Percentiles rank a stretch among this genome's conserved stretches.
phyloP scores from a whole-genome alignment of 2,797 vertebrate species.

The Cryptoblepharus egeriae region DNA sequence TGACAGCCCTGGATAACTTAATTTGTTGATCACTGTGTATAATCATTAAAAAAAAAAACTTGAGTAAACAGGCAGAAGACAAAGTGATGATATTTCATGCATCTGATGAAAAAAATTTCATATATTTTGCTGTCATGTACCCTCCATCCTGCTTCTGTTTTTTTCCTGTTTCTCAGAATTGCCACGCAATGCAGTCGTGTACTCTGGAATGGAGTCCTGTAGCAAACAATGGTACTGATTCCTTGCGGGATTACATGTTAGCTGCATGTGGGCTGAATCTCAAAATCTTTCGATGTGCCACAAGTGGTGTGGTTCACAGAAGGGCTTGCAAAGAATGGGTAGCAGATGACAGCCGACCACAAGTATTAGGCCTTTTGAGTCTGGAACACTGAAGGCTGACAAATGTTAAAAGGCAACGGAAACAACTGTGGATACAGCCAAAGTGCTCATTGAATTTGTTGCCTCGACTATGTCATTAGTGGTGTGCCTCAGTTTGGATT shows the following conservation, averaged over 20 bases:
- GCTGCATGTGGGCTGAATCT: slow-evolving; percentile 46
- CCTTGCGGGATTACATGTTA: slow-evolving; percentile 36
- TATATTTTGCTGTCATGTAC: background rate
- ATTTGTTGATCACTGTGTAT: background rate
- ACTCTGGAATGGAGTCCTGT: slow-evolving; percentile 40
- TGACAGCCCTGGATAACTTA: background rate
- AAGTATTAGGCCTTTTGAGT: slow-evolving; percentile 59
- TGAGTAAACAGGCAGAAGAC: background rate
- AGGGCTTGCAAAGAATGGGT: slow-evolving; percentile 63
- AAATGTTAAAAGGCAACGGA: slow-evolving; percentile 51
- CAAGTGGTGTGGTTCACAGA: slow-evolving; percentile 52
- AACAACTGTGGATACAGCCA: slow-evolving; percentile 50
- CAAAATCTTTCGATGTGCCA: slow-evolving; percentile 33
- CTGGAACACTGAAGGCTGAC: slow-evolving; percentile 40
- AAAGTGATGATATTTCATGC: too few relatives aligned
- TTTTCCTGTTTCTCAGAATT: background rate
- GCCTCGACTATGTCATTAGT: slow-evolving; percentile 62
- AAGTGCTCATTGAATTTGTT: slow-evolving; percentile 60
- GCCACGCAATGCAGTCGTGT: background rate
- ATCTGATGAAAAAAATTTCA: too few relatives aligned
- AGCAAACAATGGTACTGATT: slow-evolving; percentile 44
- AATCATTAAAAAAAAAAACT: background rate
- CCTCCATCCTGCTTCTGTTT: background rate
- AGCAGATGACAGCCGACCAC: slow-evolving; percentile 59
- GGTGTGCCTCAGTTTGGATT: slow-evolving; percentile 63